These are phyloP conservation scores for Drosophila virilis DNA, from an alignment of 1,140 invertebrate species.

Conservation along the genomic window DNA sequence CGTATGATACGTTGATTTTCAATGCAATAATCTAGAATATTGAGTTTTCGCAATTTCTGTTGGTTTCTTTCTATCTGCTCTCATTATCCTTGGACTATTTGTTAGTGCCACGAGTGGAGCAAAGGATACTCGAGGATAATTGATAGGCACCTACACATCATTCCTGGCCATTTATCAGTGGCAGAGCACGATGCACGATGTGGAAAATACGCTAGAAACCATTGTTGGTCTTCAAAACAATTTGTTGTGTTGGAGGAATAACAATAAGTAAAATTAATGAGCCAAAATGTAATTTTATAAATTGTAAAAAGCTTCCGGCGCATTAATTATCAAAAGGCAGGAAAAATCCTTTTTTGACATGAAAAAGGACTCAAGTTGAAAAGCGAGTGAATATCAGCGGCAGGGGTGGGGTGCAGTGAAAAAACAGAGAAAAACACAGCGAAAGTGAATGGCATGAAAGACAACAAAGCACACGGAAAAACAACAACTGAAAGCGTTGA, in stretches of 20 bases:
- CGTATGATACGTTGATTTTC: not conserved
- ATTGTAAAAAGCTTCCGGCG: conserved; percentile 78
- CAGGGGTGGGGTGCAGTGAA: conserved; percentile 4
- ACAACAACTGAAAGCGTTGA: conserved; percentile 33
- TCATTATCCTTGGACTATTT: conserved; percentile 53
- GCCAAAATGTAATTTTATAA: conserved; percentile 79
- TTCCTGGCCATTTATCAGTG: conserved; percentile 60
- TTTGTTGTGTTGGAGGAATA: conserved; percentile 50
- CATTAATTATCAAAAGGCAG: conserved; percentile 61
- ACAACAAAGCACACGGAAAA: conserved; percentile 40
- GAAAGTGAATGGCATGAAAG: conserved; percentile 64
- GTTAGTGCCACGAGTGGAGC: conserved; percentile 41
- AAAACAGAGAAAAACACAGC: conserved; percentile 28
- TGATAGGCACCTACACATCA: conserved; percentile 48
- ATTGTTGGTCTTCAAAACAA: conserved; percentile 68
- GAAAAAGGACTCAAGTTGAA: conserved; percentile 39
- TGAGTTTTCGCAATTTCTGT: not conserved
- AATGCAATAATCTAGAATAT: not conserved
- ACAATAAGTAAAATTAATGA: conserved; percentile 82
- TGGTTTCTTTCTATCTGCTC: conserved; percentile 23
- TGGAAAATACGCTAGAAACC: conserved; percentile 66
- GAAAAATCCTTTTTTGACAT: conserved; percentile 36
- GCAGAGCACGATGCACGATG: conserved; percentile 8
- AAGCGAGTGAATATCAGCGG: conserved; percentile 24
- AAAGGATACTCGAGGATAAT: conserved; percentile 44